phyloP scores from a whole-genome alignment of 2,113 vertebrate genomes.

The Bagarius yarrelli region DNA sequence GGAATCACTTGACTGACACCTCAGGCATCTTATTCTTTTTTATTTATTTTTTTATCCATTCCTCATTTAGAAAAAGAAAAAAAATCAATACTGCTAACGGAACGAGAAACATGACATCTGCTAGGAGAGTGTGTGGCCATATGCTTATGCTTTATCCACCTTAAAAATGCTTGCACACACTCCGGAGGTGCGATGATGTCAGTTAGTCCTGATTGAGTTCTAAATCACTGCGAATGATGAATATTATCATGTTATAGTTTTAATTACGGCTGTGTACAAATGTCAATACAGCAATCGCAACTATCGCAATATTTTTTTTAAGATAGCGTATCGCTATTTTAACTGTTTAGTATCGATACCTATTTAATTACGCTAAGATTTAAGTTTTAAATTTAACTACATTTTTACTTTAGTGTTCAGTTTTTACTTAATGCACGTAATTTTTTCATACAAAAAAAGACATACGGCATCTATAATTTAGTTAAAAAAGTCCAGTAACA shows the following conservation, averaged over 20 bases:
- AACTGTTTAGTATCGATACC: too few relatives aligned
- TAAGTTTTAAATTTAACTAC: too few relatives aligned
- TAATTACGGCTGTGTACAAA: too few relatives aligned
- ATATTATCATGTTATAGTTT: neutral
- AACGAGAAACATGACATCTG: constrained; percentile 26
- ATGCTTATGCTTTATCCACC: neutral
- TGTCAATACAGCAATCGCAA: too few relatives aligned
- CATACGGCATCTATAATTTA: too few relatives aligned
- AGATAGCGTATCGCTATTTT: too few relatives aligned
- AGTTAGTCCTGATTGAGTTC: neutral
- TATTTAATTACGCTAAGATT: too few relatives aligned
- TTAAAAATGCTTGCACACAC: constrained; percentile 19
- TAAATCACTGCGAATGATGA: neutral
- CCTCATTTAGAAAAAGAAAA: constrained; percentile 29
- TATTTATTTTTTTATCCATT: constrained; percentile 42
- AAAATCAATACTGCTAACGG: constrained; percentile 42
- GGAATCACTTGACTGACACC: constrained; percentile 53
- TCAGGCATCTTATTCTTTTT: constrained; percentile 42
- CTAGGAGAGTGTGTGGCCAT: neutral
- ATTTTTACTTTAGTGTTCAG: too few relatives aligned
- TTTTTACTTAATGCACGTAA: too few relatives aligned
- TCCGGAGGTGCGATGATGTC: neutral
- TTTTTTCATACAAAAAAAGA: too few relatives aligned
- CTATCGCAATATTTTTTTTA: too few relatives aligned
- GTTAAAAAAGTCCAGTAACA: too few relatives aligned